Evolutionary conservation across 2,888 invertebrate species (phyloP).

Genomic region (Synanthedon formicaeformis): DNA sequence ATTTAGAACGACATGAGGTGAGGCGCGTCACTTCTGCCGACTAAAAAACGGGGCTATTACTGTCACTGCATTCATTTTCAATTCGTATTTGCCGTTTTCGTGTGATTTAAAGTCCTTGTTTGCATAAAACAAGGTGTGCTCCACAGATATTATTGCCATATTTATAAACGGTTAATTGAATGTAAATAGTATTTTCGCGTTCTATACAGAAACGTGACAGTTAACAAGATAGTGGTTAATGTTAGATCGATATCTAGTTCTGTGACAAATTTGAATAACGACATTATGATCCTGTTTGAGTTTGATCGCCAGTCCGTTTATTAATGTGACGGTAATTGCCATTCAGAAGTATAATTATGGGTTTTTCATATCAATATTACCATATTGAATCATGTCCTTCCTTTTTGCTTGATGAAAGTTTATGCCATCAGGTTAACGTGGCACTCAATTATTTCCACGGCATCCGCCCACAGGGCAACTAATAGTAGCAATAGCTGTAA

Average conservation of each 20-base stretch:
- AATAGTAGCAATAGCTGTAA: constrained; percentile 42
- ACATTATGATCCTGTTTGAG: constrained; percentile 23
- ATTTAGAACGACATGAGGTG: constrained; percentile 26
- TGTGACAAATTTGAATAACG: constrained; percentile 29
- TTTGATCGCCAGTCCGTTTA: not conserved
- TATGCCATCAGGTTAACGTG: constrained; percentile 4
- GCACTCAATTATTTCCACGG: constrained; percentile 22
- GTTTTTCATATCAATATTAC: constrained; percentile 1
- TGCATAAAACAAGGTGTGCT: constrained; percentile 47
- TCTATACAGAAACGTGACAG: constrained; percentile 30
- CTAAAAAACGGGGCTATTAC: constrained; percentile 18
- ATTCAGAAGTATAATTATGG: not conserved
- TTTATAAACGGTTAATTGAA: constrained; percentile 36
- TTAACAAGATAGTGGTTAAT: constrained; percentile 37
- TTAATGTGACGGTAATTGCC: not conserved
- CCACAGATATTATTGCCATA: constrained; percentile 40
- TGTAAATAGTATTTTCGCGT: constrained; percentile 43
- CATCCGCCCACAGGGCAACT: constrained; percentile 31
- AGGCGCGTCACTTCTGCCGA: constrained; percentile 15
- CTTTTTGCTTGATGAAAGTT: constrained; percentile 2
- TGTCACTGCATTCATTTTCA: constrained; percentile 41
- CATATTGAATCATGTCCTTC: constrained; percentile 6
- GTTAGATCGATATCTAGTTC: constrained; percentile 33
- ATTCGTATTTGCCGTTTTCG: constrained; percentile 43
- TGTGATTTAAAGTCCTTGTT: constrained; percentile 45